Conservation (phyloP, 2,113 vertebrate genomes). For the Delphinus delphis region DNA sequence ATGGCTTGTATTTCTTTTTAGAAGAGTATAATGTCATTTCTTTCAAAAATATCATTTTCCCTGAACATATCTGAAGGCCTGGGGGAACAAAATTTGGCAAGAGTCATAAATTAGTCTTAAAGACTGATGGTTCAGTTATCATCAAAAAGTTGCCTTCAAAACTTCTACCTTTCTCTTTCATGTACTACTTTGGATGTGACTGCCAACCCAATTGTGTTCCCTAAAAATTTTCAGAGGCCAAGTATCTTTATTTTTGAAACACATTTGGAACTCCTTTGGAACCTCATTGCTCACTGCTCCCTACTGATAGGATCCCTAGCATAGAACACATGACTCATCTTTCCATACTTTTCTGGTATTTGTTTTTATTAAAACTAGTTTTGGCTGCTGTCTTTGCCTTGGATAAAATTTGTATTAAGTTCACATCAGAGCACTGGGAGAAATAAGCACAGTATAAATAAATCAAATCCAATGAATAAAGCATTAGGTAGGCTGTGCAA, state of each 20-base stretch:
- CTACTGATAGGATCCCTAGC: background rate
- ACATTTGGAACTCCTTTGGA: background rate
- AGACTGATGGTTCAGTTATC: background rate
- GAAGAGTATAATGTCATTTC: background rate
- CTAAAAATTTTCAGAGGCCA: background rate
- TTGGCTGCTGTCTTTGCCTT: conserved; percentile 2
- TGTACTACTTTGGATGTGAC: background rate
- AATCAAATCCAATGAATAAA: conserved; percentile 71
- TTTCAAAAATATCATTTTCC: background rate
- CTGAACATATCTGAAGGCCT: background rate
- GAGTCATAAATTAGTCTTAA: background rate
- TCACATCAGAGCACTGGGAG: conserved; percentile 40
- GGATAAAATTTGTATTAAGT: conserved; percentile 61
- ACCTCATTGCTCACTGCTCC: background rate
- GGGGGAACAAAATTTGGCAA: background rate
- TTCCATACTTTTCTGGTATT: background rate
- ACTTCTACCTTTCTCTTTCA: background rate
- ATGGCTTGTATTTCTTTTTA: background rate
- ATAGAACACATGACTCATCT: background rate
- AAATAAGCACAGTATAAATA: conserved; percentile 60
- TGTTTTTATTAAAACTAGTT: conserved; percentile 34
- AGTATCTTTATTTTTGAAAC: background rate
- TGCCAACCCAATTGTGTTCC: background rate
- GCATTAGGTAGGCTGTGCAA: conserved; percentile 49
- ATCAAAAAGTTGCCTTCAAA: background rate